A percentile compares a stretch with the other conserved stretches of the same genome.
phyloP scores from a whole-genome alignment of 2,888 invertebrate species.

The Strigamia crassipes region DNA sequence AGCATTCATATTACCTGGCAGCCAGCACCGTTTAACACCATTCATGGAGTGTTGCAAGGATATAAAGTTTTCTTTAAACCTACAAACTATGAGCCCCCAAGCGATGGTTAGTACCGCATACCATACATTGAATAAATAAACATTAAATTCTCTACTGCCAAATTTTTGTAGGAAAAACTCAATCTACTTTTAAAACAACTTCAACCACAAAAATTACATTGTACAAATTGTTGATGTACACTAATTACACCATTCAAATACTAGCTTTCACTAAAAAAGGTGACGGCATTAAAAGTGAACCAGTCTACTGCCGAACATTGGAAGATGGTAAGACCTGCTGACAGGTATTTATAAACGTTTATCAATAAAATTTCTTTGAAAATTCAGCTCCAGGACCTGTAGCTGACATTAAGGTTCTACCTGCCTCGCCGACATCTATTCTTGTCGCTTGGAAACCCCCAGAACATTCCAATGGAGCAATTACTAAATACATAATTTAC shows the following conservation, averaged over 20 bases:
- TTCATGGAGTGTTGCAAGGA: conserved; percentile 59
- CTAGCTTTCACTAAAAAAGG: conserved; percentile 59
- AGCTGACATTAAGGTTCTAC: conserved; percentile 21
- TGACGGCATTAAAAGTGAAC: conserved; percentile 57
- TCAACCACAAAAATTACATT: conserved; percentile 8
- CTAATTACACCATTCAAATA: conserved; percentile 60
- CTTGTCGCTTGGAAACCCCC: conserved; percentile 15
- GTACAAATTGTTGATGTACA: conserved; percentile 54
- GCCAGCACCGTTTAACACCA: conserved; percentile 57
- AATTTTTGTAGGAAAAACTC: conserved; percentile 49
- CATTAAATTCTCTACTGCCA: conserved; percentile 46
- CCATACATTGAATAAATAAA: no score
- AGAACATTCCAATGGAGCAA: conserved; percentile 7
- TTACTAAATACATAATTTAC: conserved; percentile 33
- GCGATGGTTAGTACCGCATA: background rate
- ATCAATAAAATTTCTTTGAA: background rate
- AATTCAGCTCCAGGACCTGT: conserved; percentile 13
- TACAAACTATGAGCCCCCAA: background rate
- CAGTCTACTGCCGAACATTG: conserved; percentile 56
- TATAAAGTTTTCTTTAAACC: conserved; percentile 58
- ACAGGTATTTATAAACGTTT: no score
- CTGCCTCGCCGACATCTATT: conserved; percentile 2
- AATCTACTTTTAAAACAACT: background rate
- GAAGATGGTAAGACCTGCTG: conserved; percentile 50
- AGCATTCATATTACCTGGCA: conserved; percentile 58